A percentile compares a stretch with the other conserved stretches of the same genome.
Evolutionary conservation across 2,113 vertebrate genomes (phyloP).

Genomic region (Elephantulus edwardii): DNA sequence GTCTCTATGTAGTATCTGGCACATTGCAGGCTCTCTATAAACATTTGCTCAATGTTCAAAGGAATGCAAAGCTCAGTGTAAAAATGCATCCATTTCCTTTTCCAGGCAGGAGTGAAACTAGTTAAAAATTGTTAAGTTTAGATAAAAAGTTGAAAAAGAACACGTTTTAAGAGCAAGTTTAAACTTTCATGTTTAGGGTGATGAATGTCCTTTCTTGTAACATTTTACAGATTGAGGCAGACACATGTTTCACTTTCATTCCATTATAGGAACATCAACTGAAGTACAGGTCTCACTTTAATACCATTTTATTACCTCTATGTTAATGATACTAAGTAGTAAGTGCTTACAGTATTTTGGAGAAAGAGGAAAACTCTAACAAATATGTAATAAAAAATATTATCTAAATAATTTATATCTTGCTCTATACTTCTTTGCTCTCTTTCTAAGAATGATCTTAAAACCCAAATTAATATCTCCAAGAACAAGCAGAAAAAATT

Average conservation of each 20-base stretch:
- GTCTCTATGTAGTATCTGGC: background rate
- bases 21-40: background rate
- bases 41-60: background rate
- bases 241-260: conserved; percentile 11
- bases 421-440: background rate
- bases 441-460: conserved; percentile 19
- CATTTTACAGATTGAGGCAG: background rate
- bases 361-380: background rate
- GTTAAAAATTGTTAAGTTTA: background rate
- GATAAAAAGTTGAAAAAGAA: conserved; percentile 39
- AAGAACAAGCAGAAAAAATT: background rate
- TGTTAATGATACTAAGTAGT: background rate
- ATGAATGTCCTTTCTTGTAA: background rate
- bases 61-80: background rate
- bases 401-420: conserved; percentile 10
- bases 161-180: conserved; percentile 38
- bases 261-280: background rate
- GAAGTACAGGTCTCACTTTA: conserved; percentile 23
- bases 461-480: conserved; percentile 28
- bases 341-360: background rate
- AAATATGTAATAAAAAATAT: background rate
- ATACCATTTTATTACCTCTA: background rate
- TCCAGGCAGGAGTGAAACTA: background rate
- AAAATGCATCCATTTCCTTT: background rate
- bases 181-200: background rate